These are phyloP conservation scores for Nannoperca australis DNA, from an alignment of 2,797 vertebrate species.

Conservation along the genomic window DNA sequence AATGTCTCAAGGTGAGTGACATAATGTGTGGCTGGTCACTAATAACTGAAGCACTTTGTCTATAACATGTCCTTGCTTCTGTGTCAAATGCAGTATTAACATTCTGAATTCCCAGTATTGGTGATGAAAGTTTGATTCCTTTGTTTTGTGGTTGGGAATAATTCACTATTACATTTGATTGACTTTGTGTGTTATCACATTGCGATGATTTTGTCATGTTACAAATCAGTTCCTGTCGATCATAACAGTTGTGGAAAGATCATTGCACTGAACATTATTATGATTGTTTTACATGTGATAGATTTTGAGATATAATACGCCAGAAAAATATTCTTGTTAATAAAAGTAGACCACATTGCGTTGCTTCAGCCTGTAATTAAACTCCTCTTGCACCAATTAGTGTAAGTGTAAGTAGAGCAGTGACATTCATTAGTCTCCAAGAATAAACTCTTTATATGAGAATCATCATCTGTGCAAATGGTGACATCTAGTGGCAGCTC, in stretches of 20 bases:
- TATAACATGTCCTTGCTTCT: not conserved
- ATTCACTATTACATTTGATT: not conserved
- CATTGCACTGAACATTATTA: not conserved
- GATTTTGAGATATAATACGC: not conserved
- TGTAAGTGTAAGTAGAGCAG: not conserved
- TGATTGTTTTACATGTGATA: not conserved
- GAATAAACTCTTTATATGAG: not conserved
- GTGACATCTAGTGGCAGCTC: slow-evolving; percentile 32
- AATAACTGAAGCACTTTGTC: not conserved
- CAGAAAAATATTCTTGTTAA: not conserved
- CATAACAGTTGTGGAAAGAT: not conserved
- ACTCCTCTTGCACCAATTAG: not conserved
- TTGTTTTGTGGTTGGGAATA: not conserved
- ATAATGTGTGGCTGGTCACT: not conserved
- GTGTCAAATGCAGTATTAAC: not conserved
- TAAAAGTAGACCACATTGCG: not conserved
- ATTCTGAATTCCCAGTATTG: not conserved
- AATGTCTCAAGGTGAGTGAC: not conserved
- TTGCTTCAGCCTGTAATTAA: not conserved
- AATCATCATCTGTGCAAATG: not conserved
- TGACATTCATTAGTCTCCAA: not conserved
- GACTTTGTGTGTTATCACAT: not conserved
- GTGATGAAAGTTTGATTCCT: not conserved
- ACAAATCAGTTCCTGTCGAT: not conserved
- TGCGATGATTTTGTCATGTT: not conserved